Evolutionary conservation across 2,113 vertebrate species (phyloP).

Genomic region (Leucoraja erinaceus): DNA sequence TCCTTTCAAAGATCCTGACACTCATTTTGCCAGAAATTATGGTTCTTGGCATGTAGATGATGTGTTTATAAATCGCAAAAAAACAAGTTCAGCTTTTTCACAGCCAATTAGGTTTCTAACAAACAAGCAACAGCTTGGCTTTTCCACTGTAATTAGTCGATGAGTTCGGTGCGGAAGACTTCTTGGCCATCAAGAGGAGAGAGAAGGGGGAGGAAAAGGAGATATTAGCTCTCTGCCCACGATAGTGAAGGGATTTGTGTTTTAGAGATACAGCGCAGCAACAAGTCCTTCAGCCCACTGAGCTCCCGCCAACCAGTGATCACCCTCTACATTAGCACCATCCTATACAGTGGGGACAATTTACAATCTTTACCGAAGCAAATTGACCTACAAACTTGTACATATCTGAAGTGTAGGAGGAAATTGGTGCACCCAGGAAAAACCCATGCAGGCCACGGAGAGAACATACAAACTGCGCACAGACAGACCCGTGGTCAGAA

Average conservation of each 20-base stretch:
- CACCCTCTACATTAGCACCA: no score
- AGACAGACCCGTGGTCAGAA: no score
- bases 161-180: neutral
- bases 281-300: no score
- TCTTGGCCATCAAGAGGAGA: neutral
- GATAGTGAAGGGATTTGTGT: neutral
- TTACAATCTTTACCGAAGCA: no score
- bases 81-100: constrained; percentile 24
- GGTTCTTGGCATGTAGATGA: neutral
- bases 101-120: constrained; percentile 30
- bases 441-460: no score
- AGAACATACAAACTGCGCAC: no score
- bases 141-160: constrained; percentile 12
- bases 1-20: constrained; percentile 19
- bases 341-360: no score
- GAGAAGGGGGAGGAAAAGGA: neutral
- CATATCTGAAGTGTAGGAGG: no score
- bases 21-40: neutral
- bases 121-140: constrained; percentile 34
- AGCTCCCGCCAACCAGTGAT: no score
- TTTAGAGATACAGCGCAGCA: no score
- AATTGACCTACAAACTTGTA: no score
- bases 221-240: neutral
- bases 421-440: no score
- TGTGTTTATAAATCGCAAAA: constrained; percentile 23